Percentiles rank a stretch among this genome's conserved stretches.
These are phyloP conservation scores for Margarornis squamiger DNA, from an alignment of 2,797 vertebrate species.

Conservation along the genomic window DNA sequence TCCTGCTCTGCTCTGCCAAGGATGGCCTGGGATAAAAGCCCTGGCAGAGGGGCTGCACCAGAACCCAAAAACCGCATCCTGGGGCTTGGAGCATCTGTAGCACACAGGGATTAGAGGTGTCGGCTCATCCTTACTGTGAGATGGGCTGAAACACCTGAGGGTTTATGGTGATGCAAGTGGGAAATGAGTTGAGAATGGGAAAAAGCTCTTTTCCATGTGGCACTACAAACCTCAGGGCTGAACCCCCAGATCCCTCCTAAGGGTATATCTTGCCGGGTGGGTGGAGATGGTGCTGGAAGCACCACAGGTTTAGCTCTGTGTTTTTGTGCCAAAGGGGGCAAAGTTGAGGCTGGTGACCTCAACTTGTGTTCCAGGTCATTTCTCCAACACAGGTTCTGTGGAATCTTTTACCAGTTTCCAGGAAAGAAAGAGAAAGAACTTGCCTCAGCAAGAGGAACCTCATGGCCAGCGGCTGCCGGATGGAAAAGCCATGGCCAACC, in stretches of 20 bases:
- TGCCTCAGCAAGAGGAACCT: neutral
- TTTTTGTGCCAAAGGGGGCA: neutral
- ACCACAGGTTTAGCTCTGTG: accelerated
- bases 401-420: conserved; percentile 33
- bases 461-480: accelerated
- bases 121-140: accelerated
- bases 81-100: neutral
- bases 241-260: neutral
- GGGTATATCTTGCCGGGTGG: accelerated
- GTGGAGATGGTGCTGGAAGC: neutral
- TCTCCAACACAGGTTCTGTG: neutral
- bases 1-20: neutral
- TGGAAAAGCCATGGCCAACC: neutral
- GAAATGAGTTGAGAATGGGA: neutral
- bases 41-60: accelerated
- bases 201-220: neutral
- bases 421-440: neutral
- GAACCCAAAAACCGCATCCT: accelerated
- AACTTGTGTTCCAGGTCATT: conserved; percentile 9
- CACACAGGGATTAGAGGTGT: neutral
- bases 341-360: neutral
- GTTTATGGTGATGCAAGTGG: neutral
- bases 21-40: neutral
- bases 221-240: accelerated
- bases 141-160: accelerated